phyloP scores from a whole-genome alignment of 1,140 invertebrate species.

The Brachionus sp. region DNA sequence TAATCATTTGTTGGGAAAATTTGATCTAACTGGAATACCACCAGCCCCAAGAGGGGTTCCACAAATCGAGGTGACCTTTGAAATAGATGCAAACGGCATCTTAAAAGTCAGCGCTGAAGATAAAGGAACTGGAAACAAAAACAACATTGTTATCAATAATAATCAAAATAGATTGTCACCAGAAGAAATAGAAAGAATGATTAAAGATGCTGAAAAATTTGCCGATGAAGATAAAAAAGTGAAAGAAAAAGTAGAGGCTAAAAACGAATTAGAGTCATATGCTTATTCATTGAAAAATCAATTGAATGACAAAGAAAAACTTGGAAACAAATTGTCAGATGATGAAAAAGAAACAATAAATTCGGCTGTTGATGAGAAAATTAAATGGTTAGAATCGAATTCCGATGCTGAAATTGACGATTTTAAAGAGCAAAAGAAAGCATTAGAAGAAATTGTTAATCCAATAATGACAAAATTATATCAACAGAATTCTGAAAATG shows the following conservation, averaged over 20 bases:
- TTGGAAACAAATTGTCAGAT: constrained; percentile 82
- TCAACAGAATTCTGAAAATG: constrained; percentile 65
- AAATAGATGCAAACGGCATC: constrained; percentile 98
- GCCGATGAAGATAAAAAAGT: constrained; percentile 96
- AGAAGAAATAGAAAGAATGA: constrained; percentile 97
- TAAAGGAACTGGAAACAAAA: constrained; percentile 94
- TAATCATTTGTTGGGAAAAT: constrained; percentile 94
- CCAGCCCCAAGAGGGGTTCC: constrained; percentile 94
- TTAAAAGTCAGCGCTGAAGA: constrained; percentile 83
- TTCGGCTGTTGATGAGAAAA: constrained; percentile 85
- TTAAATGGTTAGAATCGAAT: constrained; percentile 96
- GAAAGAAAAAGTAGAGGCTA: constrained; percentile 91
- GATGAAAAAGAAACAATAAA: constrained; percentile 94
- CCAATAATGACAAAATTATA: constrained; percentile 97
- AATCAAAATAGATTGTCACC: constrained; percentile 93
- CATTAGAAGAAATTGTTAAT: constrained; percentile 87
- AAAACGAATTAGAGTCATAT: constrained; percentile 83
- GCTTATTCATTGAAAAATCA: constrained; percentile 97
- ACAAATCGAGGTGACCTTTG: constrained; percentile 97
- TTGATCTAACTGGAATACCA: constrained; percentile 95
- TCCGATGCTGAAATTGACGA: constrained; percentile 87
- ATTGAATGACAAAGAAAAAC: constrained; percentile 82
- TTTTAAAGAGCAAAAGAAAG: constrained; percentile 94
- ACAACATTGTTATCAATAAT: constrained; percentile 97
- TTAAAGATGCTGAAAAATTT: constrained; percentile 95